Conservation (phyloP, 2,797 vertebrate species). For the Etheostoma perlongum region DNA sequence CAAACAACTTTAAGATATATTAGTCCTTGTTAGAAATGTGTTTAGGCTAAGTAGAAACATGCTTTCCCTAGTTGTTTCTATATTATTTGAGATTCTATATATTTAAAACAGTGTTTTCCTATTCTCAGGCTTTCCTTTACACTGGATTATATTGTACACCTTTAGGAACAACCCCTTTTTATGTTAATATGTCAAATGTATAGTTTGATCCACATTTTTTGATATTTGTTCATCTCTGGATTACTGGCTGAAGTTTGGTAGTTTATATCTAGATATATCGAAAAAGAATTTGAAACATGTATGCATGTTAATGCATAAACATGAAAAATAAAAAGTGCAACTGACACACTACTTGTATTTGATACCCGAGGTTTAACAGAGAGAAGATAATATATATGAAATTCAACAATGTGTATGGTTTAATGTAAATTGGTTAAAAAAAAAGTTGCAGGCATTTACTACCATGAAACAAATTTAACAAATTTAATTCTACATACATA, state of each 20-base stretch:
- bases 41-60: constrained; percentile 14
- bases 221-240: constrained; percentile 10
- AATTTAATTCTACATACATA: constrained; percentile 14
- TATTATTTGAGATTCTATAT: constrained; percentile 32
- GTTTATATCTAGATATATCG: not conserved
- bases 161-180: constrained; percentile 24
- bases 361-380: constrained; percentile 12
- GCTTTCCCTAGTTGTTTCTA: constrained; percentile 4
- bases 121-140: constrained; percentile 65
- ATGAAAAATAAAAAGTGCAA: constrained; percentile 1
- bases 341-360: constrained; percentile 12
- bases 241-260: constrained; percentile 10
- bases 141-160: constrained; percentile 65
- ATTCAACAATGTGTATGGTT: not conserved
- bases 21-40: not conserved
- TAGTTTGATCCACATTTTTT: constrained; percentile 1
- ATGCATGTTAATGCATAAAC: constrained; percentile 27
- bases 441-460: not conserved
- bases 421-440: not conserved
- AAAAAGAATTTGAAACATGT: constrained; percentile 7
- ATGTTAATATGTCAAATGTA: constrained; percentile 4
- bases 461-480: constrained; percentile 9
- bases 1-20: constrained; percentile 37
- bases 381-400: not conserved
- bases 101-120: constrained; percentile 10